These are phyloP conservation scores for Papilio polyxenes DNA, from an alignment of 1,140 invertebrate species.

Conservation along the genomic window DNA sequence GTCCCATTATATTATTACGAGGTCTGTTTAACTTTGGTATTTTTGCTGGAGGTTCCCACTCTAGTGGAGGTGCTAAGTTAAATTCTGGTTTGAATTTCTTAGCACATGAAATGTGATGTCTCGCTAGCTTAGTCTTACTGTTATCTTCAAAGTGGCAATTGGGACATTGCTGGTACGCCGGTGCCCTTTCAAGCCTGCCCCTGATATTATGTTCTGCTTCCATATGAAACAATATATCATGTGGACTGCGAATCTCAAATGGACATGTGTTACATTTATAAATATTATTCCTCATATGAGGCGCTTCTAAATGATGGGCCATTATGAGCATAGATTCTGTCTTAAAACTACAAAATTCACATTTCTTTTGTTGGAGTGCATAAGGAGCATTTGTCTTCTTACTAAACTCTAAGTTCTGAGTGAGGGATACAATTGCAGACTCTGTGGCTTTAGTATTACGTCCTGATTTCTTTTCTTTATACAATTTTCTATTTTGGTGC, in stretches of 20 bases:
- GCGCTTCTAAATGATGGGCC: slow-evolving; percentile 94
- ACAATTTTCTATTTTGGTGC: slow-evolving; percentile 91
- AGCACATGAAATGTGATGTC: slow-evolving; percentile 93
- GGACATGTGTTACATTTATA: slow-evolving; percentile 94
- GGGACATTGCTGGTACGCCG: slow-evolving; percentile 94
- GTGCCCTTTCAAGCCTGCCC: slow-evolving; percentile 91
- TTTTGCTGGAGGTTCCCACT: slow-evolving; percentile 96
- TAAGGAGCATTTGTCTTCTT: slow-evolving; percentile 94
- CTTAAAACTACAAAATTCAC: slow-evolving; percentile 95
- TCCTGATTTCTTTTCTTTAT: slow-evolving; percentile 81
- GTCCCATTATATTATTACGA: slow-evolving; percentile 71
- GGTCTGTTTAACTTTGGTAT: slow-evolving; percentile 86
- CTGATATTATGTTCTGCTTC: slow-evolving; percentile 93
- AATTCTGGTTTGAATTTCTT: slow-evolving; percentile 95
- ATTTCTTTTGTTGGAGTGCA: slow-evolving; percentile 90
- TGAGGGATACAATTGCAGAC: slow-evolving; percentile 89
- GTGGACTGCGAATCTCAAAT: slow-evolving; percentile 91
- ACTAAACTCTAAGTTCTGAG: slow-evolving; percentile 92
- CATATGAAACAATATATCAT: slow-evolving; percentile 95
- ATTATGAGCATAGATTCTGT: slow-evolving; percentile 94
- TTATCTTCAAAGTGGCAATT: slow-evolving; percentile 97
- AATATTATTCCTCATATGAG: slow-evolving; percentile 94
- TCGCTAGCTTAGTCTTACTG: slow-evolving; percentile 93
- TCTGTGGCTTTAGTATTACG: slow-evolving; percentile 87
- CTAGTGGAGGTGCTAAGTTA: slow-evolving; percentile 90